A percentile compares a stretch with the other conserved stretches of the same genome.
Conservation (phyloP, 2,113 vertebrate genomes). For the Condylura cristata region DNA sequence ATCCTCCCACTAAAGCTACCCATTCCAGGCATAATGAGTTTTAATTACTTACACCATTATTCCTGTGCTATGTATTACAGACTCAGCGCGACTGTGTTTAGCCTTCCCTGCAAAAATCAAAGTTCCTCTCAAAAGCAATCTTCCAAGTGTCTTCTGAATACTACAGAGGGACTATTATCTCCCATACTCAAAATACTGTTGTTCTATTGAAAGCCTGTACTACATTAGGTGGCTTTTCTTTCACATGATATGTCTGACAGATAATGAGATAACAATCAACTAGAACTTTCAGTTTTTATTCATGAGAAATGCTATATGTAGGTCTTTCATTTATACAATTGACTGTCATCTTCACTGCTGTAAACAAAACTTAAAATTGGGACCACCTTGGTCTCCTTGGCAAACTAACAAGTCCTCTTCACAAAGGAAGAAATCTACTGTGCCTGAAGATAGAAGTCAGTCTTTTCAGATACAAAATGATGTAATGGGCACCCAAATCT, state of each 20-base stretch:
- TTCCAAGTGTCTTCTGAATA: neutral
- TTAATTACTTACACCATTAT: neutral
- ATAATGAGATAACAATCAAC: neutral
- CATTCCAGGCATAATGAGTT: neutral
- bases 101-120: neutral
- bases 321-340: neutral
- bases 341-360: neutral
- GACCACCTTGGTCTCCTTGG: too few species aligned
- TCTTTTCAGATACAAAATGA: too few species aligned
- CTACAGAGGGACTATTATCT: neutral
- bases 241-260: neutral
- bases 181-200: neutral
- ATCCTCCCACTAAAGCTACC: neutral
- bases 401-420: too few species aligned
- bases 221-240: neutral
- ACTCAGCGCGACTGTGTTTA: neutral
- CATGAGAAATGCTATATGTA: neutral
- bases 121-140: neutral
- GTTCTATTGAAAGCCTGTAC: constrained; percentile 9
- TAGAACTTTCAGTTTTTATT: constrained; percentile 11
- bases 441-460: too few species aligned
- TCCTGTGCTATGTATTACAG: neutral
- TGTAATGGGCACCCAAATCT: too few species aligned
- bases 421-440: too few species aligned
- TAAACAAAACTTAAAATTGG: too few species aligned